Evolutionary conservation across 2,888 invertebrate species (phyloP), one percentile per base, ranked within the genome.

Genomic region (Andrena flavipes): DNA sequence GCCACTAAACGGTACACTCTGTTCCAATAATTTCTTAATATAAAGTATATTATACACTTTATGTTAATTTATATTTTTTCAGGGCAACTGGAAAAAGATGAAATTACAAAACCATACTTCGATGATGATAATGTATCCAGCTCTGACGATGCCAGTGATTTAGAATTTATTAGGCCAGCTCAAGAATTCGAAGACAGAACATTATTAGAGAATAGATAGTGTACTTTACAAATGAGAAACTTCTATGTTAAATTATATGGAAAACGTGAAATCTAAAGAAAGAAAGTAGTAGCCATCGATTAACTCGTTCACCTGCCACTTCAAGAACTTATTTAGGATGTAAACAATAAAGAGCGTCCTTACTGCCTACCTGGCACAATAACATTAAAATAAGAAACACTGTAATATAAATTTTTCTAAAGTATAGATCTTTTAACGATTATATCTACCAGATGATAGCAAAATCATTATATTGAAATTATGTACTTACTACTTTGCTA

Each of bases 61-160:
- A 68, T 72, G 49, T 29, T 49, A 59, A 51, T 63, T 30, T 67
- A 29, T 42, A 33, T 30, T 73, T 68, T 85, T 82, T 23, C 62
- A 87, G 87, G 77, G 48, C 85, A 88, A 67, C 76, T 84, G 48
- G 67, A 83, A 71, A 80, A 82, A 26, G 60, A 80, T 26, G 80
- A 83, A 59, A 75, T 87, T 29, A 95, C 90, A 90, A 95, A 95
- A 89, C 97, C 97, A 0, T 97, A 97, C 92, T 97, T 91, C 67
- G 97, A 97, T 85, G 96, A 96, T 35, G 96, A 97, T 60, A 96
- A 96, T 3, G 94, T 96, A 23, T 95, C 95, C 0, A 95, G 95
- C 0, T 95, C 96, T 0, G 94, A 96, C 42, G 96, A 96, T 69
- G 96, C 93, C 1, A 96, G 96, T 71, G 96, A 96, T 76, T 94